Base-by-base conservation (phyloP, 1,140 invertebrate genomes). In the Cydia strobilella region DNA sequence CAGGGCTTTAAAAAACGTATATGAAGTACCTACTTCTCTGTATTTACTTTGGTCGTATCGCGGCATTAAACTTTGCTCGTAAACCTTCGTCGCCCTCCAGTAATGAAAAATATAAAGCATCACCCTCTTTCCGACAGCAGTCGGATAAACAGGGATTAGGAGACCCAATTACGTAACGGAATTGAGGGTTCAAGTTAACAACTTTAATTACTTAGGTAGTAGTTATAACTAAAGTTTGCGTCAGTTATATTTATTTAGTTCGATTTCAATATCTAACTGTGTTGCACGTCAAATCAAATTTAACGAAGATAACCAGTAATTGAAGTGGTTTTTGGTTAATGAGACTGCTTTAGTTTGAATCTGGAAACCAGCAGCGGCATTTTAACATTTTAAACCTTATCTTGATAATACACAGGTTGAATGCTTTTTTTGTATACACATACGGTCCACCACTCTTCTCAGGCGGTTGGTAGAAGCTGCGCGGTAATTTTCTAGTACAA, bases 101-200 rank as follows among this genome's bases (percentile, higher is more conserved):
- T 72, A 72, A 72, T 72, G 69, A 72, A 72, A 39, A 72, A 42
- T 72, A 72, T 72, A 72, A 72, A 72, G 48, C 69, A 72, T 18
- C 48, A 7, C n/a, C n/a, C 48, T 51, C n/a, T n/a, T 18, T 51
- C 48, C 48, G 5, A 51, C 48, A 18, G n/a, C 48, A 51, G 48
- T 51, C 48, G 48, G 48, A 51, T 51, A 18, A 51, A 18, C n/a
- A 51, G 48, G 48, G 48, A 18, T 51, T n/a, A 18, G n/a, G 45
- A 13, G 45, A 51, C n/a, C 48, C 48, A 51, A 51, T 51, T 51
- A 51, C 15, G 4, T 51, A 51, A 51, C 48, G 1, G n/a, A 51
- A 18, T 51, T 51, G 48, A 0, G n/a, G 48, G 48, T 10, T n/a
- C 48, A 51, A 51, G 18, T 51, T 18, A 18, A 51, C 48, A 51